Conservation (phyloP, 2,113 vertebrate genomes). For the Prunella fulvescens region DNA sequence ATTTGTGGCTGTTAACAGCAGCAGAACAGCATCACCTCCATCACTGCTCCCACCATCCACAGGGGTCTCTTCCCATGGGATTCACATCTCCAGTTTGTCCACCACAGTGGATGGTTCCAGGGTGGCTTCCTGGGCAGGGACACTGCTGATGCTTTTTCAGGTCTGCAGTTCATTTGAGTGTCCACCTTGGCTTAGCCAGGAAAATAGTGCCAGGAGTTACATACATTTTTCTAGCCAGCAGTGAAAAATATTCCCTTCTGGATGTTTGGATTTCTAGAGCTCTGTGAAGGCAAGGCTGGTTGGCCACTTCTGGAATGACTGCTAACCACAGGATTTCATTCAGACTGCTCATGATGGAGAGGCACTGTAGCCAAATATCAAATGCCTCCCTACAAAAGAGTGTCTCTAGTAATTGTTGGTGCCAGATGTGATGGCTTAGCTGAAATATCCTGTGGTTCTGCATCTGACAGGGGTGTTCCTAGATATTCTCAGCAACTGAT, state of each 20-base stretch:
- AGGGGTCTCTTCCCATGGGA: not conserved
- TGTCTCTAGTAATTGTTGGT: not conserved
- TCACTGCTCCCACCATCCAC: rapidly evolving
- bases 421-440: not conserved
- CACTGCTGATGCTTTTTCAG: not conserved
- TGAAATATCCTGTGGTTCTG: not conserved
- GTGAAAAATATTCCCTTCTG: not conserved
- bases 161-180: not conserved
- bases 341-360: not conserved
- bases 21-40: not conserved
- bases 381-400: not conserved
- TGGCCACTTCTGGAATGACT: not conserved
- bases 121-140: not conserved
- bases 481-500: not conserved
- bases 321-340: not conserved
- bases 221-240: not conserved
- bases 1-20: not conserved
- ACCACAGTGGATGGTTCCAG: not conserved
- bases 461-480: not conserved
- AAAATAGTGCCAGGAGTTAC: not conserved
- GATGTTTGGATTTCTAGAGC: not conserved
- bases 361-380: not conserved
- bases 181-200: not conserved
- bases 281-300: not conserved
- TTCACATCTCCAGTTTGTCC: not conserved